phyloP scores from a whole-genome alignment of 2,888 invertebrate species.

The Trachelus stipa region DNA sequence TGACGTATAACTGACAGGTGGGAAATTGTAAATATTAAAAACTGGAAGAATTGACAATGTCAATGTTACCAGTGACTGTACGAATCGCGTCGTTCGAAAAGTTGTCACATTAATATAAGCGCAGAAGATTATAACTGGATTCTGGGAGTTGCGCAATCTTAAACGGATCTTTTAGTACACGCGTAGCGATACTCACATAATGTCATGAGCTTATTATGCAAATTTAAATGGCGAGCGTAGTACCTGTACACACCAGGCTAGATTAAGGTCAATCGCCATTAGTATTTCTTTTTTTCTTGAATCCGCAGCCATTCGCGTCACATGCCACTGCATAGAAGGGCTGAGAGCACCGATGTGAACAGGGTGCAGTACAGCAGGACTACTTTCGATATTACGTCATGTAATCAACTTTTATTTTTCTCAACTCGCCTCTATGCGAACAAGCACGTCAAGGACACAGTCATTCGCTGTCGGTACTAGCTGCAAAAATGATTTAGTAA shows the following conservation, averaged over 20 bases:
- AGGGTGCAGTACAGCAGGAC: conserved; percentile 21
- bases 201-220: background rate
- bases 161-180: background rate
- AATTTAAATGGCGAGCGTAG: background rate
- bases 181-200: background rate
- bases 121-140: background rate
- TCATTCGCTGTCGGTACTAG: background rate
- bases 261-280: background rate
- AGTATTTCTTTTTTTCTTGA: background rate
- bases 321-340: background rate
- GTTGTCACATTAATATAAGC: background rate
- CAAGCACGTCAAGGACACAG: background rate
- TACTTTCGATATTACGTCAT: conserved; percentile 45
- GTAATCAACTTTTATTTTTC: conserved; percentile 27
- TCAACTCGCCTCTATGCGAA: background rate
- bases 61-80: background rate
- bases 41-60: background rate
- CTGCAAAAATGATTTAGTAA: background rate
- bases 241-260: background rate
- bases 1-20: background rate
- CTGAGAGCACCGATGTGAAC: background rate
- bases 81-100: background rate
- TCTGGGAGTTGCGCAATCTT: background rate
- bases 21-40: background rate
- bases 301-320: background rate